Evolutionary conservation across 2,888 invertebrate genomes (phyloP), one percentile per base, ranked within the genome.

Genomic region (Acanthosepion pharaonis): DNA sequence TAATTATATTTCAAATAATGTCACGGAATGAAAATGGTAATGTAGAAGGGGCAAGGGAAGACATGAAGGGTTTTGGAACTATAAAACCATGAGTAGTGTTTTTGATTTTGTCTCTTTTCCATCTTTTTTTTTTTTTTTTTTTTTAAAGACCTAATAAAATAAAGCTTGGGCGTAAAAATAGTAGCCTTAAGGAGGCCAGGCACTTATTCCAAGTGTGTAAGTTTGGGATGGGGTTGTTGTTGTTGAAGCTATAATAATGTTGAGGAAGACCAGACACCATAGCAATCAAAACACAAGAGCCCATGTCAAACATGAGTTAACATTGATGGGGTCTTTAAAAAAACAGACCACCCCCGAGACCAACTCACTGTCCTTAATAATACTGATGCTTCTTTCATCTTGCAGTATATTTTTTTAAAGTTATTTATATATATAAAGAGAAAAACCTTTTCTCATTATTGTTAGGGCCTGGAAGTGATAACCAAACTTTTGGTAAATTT

Each of bases 221-320:
- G n/a, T 33, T 9, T 78, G 15, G 18, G 11, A 2, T 3, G n/a
- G 78, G 78, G 23, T 78, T n/a, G 51, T 78, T 33, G 11, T 78
- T 78, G 78, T 78, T 78, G n/a, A 78, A n/a, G 33, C n/a, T 78
- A 78, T 78, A n/a, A 78, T 78, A 78, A 78, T 78, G n/a, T 15
- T 78, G 78, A 78, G n/a, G n/a, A 78, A 78, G 78, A 78, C 78
- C 78, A 78, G 78, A 78, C 78, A 78, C 78, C 78, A n/a, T 78
- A 78, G 78, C 78, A 78, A 78, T 78, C 78, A 78, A 78, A 78
- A 78, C 78, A 78, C n/a, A 33, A 78, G 78, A 33, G 78, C 15
- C 78, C 78, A 78, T 78, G 78, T 78, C 78, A 78, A 78, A 78
- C 78, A 78, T 33, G n/a, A 78, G 78, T 78, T 78, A n/a, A 78